Percentiles rank a stretch among this genome's conserved stretches.
Conservation (phyloP, 2,888 invertebrate genomes). For the Alloscopus bannaensis region DNA sequence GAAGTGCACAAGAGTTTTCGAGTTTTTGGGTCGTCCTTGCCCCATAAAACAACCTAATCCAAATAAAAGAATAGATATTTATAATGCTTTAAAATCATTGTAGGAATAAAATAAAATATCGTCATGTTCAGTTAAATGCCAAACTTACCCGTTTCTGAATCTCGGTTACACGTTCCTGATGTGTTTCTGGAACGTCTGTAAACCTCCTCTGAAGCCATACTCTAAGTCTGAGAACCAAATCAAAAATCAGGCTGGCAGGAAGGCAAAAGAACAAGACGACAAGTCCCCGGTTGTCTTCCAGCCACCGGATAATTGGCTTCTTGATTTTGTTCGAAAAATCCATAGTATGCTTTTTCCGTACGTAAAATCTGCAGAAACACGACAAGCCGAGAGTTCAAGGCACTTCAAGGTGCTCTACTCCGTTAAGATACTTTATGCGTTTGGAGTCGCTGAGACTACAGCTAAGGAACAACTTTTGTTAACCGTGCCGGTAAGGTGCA, state of each 20-base stretch:
- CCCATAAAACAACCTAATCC: constrained; percentile 74
- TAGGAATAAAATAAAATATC: not conserved
- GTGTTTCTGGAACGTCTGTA: constrained; percentile 73
- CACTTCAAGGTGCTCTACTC: too few species aligned
- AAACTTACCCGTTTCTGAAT: constrained; percentile 74
- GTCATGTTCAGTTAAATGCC: constrained; percentile 6
- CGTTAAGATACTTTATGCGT: too few species aligned
- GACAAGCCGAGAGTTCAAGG: too few species aligned
- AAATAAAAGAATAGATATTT: too few species aligned
- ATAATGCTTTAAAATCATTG: not conserved
- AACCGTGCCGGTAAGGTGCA: too few species aligned
- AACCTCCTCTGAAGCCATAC: constrained; percentile 76
- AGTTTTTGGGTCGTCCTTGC: constrained; percentile 73
- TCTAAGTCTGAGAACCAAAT: constrained; percentile 76
- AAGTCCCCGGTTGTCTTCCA: constrained; percentile 81
- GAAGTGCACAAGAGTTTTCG: constrained; percentile 81
- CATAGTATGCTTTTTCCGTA: constrained; percentile 32
- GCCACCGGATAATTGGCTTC: constrained; percentile 75
- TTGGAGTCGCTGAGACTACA: too few species aligned
- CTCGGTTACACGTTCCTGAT: constrained; percentile 74
- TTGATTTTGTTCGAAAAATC: constrained; percentile 23
- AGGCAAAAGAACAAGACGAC: constrained; percentile 82
- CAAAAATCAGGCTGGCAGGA: constrained; percentile 82
- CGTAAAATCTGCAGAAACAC: too few species aligned
- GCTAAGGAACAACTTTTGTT: too few species aligned